Conservation (phyloP, 2,797 vertebrate species). For the Manis javanica region DNA sequence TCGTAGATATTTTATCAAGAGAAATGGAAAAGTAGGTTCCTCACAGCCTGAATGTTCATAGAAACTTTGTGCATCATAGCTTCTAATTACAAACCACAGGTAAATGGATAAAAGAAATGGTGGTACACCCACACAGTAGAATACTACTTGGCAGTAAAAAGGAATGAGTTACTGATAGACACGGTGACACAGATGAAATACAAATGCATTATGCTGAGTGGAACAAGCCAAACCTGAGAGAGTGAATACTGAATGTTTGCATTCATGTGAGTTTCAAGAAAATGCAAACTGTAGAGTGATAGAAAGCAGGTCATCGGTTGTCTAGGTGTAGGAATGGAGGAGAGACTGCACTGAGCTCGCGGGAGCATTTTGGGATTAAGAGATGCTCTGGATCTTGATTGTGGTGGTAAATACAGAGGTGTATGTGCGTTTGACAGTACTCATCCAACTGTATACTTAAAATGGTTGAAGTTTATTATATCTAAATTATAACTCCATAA, state of each 20-base stretch:
- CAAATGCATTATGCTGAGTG: neutral
- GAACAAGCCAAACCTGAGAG: neutral
- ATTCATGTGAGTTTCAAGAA: neutral
- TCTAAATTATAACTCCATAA: neutral
- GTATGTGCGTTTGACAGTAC: neutral
- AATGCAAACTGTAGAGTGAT: neutral
- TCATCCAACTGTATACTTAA: neutral
- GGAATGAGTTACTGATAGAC: neutral
- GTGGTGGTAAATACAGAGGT: neutral
- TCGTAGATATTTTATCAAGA: neutral
- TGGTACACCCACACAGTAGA: neutral
- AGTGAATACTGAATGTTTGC: neutral
- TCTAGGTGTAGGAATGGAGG: neutral
- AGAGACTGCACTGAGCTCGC: neutral
- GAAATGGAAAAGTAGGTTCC: neutral
- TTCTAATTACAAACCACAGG: neutral
- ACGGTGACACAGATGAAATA: neutral
- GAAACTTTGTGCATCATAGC: neutral
- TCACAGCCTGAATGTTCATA: neutral
- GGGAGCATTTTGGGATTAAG: neutral
- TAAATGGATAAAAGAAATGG: neutral
- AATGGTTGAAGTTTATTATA: neutral
- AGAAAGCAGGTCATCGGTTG: neutral
- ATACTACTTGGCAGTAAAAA: neutral
- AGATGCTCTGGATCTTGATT: neutral